These are phyloP conservation scores for Pammene aurita DNA, from an alignment of 2,888 invertebrate species.

Conservation along the genomic window DNA sequence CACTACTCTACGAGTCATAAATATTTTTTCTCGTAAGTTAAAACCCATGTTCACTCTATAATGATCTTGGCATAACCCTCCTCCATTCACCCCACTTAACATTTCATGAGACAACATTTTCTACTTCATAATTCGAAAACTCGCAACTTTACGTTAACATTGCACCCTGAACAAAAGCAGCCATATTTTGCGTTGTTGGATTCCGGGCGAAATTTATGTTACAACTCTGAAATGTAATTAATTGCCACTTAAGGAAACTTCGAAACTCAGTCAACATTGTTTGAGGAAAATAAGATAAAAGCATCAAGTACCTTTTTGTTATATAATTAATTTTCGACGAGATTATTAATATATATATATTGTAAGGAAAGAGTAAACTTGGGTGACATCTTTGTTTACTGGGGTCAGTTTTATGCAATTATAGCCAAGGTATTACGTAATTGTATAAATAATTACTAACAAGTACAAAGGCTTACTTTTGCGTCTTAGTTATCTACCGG, in stretches of 20 bases:
- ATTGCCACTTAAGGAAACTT: conserved; percentile 58
- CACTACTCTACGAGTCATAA: too few relatives aligned
- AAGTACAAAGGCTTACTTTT: background rate
- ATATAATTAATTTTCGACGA: conserved; percentile 44
- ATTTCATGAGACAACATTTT: conserved; percentile 39
- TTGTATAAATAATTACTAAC: background rate
- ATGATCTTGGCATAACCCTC: background rate
- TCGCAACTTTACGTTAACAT: conserved; percentile 38
- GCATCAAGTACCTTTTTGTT: conserved; percentile 44
- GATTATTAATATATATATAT: conserved; percentile 46
- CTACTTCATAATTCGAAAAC: conserved; percentile 34
- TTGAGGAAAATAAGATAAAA: conserved; percentile 44
- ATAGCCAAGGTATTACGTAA: background rate
- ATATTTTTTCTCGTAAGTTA: too few relatives aligned
- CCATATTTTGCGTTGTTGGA: conserved; percentile 43
- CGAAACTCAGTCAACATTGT: conserved; percentile 51
- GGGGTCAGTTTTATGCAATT: conserved; percentile 24
- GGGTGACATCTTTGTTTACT: conserved; percentile 38
- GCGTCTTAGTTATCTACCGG: background rate
- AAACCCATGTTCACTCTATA: background rate
- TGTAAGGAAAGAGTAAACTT: conserved; percentile 40
- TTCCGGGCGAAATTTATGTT: conserved; percentile 49
- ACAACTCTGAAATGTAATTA: conserved; percentile 55
- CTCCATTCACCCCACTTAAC: conserved; percentile 5
- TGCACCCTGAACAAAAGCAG: conserved; percentile 40